Evolutionary conservation across 2,797 vertebrate species (phyloP), one percentile per base, ranked within the genome.

Genomic region (Podarcis siculus): DNA sequence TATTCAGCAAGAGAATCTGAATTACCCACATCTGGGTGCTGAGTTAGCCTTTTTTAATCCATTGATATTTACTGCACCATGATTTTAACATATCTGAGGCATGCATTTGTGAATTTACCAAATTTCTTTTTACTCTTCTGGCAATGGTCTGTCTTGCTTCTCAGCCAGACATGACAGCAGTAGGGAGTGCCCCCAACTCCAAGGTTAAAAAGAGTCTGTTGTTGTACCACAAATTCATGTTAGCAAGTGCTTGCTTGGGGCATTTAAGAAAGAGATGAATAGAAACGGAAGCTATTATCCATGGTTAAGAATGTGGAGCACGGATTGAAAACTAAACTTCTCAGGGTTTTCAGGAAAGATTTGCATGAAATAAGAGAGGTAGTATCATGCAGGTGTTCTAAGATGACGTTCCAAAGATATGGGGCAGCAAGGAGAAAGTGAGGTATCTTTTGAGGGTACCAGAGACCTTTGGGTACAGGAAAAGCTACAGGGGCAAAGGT

Each of bases 1-100:
- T 95, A 92, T 96, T 96, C 93, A 93, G 90, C 91, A 89, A 75
- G 76, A 91, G 92, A 95, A 94, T 92, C 42, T 79, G 93, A 93
- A 89, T 96, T 96, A 96, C 94, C 92, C 89, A 55, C 90, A 95
- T 92, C 83, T 81, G 88, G 90, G n/a, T 88, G 87, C 86, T 89
- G 90, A 92, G 55, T 91, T 90, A 82, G 82, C 23, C 0, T 79
- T 73, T 82, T 87, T 93, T 93, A 13, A 58, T 92, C 81, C 90
- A 87, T 55, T 79, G 86, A 83, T 82, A 61, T 86, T 95, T 95
- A 83, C 89, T 88, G 37, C 87, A 76, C 42, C 66, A 67, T 79
- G 39, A 72, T 83, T 83, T 83, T 64, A 61, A 2, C 79, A 61
- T 83, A 85, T 86, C 91, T 89, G 75, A 88, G 58, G 69, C 71